Percentiles rank a stretch among this genome's conserved stretches.
These are phyloP conservation scores for Neoscelio sp. DNA, from an alignment of 2,888 invertebrate genomes.

Conservation along the genomic window DNA sequence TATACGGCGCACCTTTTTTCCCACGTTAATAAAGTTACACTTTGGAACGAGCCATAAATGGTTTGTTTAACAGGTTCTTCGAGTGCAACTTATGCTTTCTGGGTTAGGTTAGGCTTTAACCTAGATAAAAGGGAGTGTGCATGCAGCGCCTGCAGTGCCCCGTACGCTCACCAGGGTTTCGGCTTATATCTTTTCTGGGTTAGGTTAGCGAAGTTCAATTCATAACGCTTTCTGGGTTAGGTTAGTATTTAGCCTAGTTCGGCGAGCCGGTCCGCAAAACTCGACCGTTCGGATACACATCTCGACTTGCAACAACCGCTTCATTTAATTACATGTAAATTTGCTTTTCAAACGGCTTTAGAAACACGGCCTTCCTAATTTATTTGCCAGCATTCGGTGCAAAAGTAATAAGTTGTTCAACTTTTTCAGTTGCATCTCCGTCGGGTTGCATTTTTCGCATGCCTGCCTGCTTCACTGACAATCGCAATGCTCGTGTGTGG, in stretches of 20 bases:
- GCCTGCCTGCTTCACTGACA: slow-evolving; percentile 10
- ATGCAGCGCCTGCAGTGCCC: slow-evolving; percentile 10
- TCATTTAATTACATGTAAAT: slow-evolving; percentile 54
- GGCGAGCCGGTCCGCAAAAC: slow-evolving; percentile 28
- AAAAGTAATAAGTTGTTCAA: slow-evolving; percentile 4
- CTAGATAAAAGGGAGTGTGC: slow-evolving; percentile 53
- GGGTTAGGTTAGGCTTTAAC: slow-evolving; percentile 57
- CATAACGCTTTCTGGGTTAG: slow-evolving; percentile 61
- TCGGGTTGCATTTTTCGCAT: not conserved
- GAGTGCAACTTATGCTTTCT: slow-evolving; percentile 40
- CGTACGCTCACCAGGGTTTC: slow-evolving; percentile 33
- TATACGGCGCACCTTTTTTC: slow-evolving; percentile 16
- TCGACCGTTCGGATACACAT: slow-evolving; percentile 50
- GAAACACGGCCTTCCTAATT: not conserved
- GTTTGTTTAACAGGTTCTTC: slow-evolving; percentile 60
- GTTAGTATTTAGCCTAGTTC: slow-evolving; percentile 62
- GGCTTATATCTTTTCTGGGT: slow-evolving; percentile 50
- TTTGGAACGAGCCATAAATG: slow-evolving; percentile 31
- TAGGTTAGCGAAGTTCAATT: slow-evolving; percentile 67
- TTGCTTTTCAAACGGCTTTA: slow-evolving; percentile 18
- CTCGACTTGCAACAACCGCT: slow-evolving; percentile 39
- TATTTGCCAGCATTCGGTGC: slow-evolving; percentile 1
- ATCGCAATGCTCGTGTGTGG: slow-evolving; percentile 21
- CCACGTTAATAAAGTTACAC: slow-evolving; percentile 49
- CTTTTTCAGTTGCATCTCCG: not conserved